phyloP scores from a whole-genome alignment of 1,140 invertebrate genomes.

The Latrodectus geometricus region DNA sequence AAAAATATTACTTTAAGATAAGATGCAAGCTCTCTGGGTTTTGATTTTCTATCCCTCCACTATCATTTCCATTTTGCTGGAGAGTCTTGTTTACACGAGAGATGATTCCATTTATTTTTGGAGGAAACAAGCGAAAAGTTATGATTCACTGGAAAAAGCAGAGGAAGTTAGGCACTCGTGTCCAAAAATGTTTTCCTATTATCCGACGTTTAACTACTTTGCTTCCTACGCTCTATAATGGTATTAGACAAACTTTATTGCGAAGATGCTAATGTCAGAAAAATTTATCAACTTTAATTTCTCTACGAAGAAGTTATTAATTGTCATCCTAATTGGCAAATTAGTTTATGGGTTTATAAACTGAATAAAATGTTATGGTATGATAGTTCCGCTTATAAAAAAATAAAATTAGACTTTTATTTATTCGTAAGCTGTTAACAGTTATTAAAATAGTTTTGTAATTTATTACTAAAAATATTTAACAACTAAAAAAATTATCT shows the following conservation, averaged over 20 bases:
- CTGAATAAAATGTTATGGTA: too few relatives aligned
- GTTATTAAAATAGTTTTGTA: too few relatives aligned
- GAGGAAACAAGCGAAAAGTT: constrained; percentile 26
- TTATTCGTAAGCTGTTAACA: too few relatives aligned
- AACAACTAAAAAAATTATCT: too few relatives aligned
- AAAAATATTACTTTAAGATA: constrained; percentile 47
- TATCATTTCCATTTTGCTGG: constrained; percentile 32
- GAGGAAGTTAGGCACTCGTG: background rate
- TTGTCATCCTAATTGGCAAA: too few relatives aligned
- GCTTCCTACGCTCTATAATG: background rate
- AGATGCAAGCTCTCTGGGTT: constrained; percentile 15
- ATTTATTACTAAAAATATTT: too few relatives aligned
- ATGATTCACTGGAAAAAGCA: constrained; percentile 13
- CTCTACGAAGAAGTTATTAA: too few relatives aligned
- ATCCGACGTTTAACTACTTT: background rate
- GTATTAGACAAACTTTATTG: background rate
- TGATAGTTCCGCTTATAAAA: too few relatives aligned
- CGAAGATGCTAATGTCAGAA: too few relatives aligned
- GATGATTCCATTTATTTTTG: constrained; percentile 37
- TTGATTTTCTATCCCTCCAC: constrained; percentile 23
- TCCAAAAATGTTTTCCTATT: background rate
- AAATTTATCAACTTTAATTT: too few relatives aligned
- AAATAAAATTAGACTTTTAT: too few relatives aligned
- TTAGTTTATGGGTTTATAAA: too few relatives aligned
- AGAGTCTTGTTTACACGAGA: constrained; percentile 39